Evolutionary conservation across 2,797 vertebrate species (phyloP), one percentile per base, ranked within the genome.

Genomic region (Hyperoplus immaculatus): DNA sequence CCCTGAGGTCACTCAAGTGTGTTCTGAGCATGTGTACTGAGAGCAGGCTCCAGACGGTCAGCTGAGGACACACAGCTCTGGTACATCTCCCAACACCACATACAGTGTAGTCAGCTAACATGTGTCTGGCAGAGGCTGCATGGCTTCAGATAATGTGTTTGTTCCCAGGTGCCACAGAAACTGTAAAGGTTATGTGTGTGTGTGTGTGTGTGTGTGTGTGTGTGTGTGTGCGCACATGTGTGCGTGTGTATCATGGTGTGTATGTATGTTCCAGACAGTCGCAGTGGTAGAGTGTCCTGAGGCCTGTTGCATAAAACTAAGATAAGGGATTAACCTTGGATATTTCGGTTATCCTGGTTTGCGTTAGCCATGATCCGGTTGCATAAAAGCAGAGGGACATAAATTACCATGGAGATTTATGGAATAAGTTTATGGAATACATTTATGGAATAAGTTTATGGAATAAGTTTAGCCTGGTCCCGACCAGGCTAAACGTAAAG

Each of bases 1-100:
- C 59, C 61, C 47, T 61, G 16, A 1, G 14, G 72, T 78, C 63
- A 62, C 80, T 71, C 63, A 64, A 63, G 43, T 72, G 63, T 29
- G 73, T 13, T 55, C 64, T 79, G 81, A 82, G 78, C 71, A 58
- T 53, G 49, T 69, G 63, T 64, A 67, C 64, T 13, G 16, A 54
- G 75, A 81, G 58, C 54, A 18, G 54, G 58, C 59, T 80, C 65
- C 87, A 92, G 91, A 91, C 87, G 11, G 89, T 92, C 87, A 84
- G 81, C 61, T 75, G 76, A 89, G 91, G 91, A 21, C 55, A 54
- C 71, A 14, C 51, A 4, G 53, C 29, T 75, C 81, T 18, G 59
- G 38, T 81, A 87, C 67, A 76, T 82, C 75, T 86, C 78, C 51
- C 77, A 75, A 77, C 51, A 75, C 77, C n/a, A 77, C 78, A 77